A percentile compares a stretch with the other conserved stretches of the same genome.
Conservation (phyloP, 2,888 invertebrate genomes). For the Parasteatoda lunata region DNA sequence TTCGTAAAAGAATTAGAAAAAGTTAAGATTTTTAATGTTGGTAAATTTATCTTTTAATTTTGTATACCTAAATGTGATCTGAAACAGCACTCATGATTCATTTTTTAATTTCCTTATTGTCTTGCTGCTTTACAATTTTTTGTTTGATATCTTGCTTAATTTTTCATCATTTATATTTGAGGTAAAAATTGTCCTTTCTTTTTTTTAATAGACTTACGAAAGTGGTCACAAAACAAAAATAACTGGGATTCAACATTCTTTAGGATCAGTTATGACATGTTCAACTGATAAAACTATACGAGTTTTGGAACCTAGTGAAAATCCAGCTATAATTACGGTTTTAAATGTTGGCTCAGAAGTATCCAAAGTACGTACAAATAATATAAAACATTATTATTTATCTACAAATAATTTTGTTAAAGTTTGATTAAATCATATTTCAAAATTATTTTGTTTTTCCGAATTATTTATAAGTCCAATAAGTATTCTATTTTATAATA, state of each 20-base stretch:
- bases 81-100: not conserved
- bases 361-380: constrained; percentile 50
- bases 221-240: constrained; percentile 57
- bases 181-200: not conserved
- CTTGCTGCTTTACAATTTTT: too few relatives aligned
- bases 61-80: not conserved
- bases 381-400: not conserved
- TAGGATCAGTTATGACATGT: constrained; percentile 65
- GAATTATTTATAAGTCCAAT: too few relatives aligned
- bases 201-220: constrained; percentile 47
- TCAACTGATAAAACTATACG: constrained; percentile 68
- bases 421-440: too few relatives aligned
- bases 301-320: constrained; percentile 58
- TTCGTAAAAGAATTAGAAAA: not conserved
- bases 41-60: not conserved
- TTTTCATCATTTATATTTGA: not conserved
- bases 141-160: too few relatives aligned
- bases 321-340: constrained; percentile 55
- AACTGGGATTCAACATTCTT: constrained; percentile 62
- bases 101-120: too few relatives aligned
- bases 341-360: constrained; percentile 42
- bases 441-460: too few relatives aligned
- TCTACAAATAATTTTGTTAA: too few relatives aligned
- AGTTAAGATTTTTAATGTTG: not conserved
- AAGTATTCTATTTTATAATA: too few relatives aligned